phyloP scores from a whole-genome alignment of 92 coral and sea anemone species.

The Metridium senile region DNA sequence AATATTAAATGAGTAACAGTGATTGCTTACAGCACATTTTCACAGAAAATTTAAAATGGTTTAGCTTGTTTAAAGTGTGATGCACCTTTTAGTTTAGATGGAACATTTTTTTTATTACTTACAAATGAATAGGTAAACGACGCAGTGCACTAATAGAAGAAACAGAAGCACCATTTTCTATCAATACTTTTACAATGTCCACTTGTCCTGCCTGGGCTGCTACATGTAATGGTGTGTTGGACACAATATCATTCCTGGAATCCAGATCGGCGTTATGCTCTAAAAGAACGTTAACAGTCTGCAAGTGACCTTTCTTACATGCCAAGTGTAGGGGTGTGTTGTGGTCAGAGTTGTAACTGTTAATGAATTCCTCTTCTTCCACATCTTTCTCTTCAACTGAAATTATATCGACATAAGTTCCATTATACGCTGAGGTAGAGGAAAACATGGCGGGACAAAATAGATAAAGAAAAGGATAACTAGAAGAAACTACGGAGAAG shows the following conservation, averaged over 20 bases:
- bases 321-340: conserved; percentile 66
- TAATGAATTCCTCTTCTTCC: conserved; percentile 28
- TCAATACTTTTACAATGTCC: conserved; percentile 53
- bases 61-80: too few species aligned
- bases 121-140: conserved; percentile 74
- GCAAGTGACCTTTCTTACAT: conserved; percentile 58
- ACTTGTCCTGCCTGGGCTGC: conserved; percentile 77
- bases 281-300: conserved; percentile 43
- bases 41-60: too few species aligned
- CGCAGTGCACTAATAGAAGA: conserved; percentile 48
- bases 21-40: too few species aligned
- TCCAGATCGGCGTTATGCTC: conserved; percentile 62
- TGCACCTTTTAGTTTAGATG: too few species aligned
- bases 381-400: conserved; percentile 15
- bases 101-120: too few species aligned
- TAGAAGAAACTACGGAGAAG: too few species aligned
- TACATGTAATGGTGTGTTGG: conserved; percentile 71
- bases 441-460: background rate
- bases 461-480: too few species aligned
- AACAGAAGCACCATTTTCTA: conserved; percentile 61
- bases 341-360: conserved; percentile 53
- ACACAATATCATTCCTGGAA: conserved; percentile 39
- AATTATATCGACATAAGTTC: background rate
- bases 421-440: background rate
- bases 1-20: too few species aligned